Evolutionary conservation across 2,113 vertebrate species (phyloP), one percentile per base, ranked within the genome.

Genomic region (Rhabdomys dilectus): DNA sequence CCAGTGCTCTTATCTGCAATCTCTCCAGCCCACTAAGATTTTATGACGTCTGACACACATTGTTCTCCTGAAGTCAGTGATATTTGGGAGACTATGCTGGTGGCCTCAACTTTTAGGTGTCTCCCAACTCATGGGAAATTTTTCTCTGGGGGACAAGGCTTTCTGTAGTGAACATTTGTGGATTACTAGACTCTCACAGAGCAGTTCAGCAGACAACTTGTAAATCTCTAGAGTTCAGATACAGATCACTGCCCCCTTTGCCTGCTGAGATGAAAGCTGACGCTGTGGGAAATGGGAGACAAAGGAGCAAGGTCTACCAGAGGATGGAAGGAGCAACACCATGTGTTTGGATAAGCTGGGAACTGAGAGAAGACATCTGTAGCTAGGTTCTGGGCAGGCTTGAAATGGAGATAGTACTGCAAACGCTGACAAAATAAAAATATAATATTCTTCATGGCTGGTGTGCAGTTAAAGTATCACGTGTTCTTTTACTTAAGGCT

Each of bases 371-470:
- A 62, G 73, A 56, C 66, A 75, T 89, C 7, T 73, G 48, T 88
- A 91, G 89, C 91, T 64, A 84, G 91, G 87, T 87, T 93, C 78
- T 91, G 72, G 75, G 53, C 0, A 42, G 77, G 80, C 93, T n/a
- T 34, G 53, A 86, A 64, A 60, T 16, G 11, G 62, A 88, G 53
- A 80, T 34, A 2, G 4, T 29, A 80, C 10, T 31, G 72, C 34
- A 76, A 93, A 94, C 84, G 58, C 24, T 48, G 29, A 92, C 72
- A 82, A 56, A 70, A 93, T 60, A 12, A 42, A 93, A 81, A 93
- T 95, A n/a, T 1, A 66, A 76, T 64, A 68, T 26, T 92, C 64
- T 58, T 62, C 22, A 19, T 4, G 68, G 80, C 72, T 56, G 22
- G 7, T 68, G 15, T 51, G 39, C n/a, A 66, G 66, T 77, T 77